Conservation (phyloP, 2,113 vertebrate genomes). For the Chloebia gouldiae region DNA sequence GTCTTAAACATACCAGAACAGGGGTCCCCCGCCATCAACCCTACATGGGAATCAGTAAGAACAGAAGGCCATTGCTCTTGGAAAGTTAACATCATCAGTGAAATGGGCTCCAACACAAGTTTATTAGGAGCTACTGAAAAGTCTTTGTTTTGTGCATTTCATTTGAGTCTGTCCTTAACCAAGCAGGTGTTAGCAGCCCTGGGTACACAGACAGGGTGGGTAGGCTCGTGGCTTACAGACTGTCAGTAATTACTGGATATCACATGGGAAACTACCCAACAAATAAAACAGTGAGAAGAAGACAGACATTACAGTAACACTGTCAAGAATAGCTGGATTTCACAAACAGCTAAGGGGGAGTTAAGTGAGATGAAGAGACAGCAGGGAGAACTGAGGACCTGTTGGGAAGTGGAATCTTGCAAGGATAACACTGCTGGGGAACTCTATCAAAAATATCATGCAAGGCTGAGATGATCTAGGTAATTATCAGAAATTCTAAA, state of each 20-base stretch:
- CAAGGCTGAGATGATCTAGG: background rate
- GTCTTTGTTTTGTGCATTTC: background rate
- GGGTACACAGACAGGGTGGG: background rate
- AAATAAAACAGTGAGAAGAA: background rate
- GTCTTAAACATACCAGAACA: background rate
- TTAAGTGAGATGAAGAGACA: background rate
- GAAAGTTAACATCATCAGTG: background rate
- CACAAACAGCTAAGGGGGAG: background rate
- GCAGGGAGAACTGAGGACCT: background rate
- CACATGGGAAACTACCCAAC: background rate
- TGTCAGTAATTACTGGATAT: background rate
- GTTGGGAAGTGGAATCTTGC: background rate
- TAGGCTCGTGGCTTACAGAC: background rate
- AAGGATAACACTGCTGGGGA: background rate
- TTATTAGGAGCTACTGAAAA: background rate
- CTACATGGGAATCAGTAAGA: background rate
- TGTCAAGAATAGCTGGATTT: background rate
- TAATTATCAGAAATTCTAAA: background rate
- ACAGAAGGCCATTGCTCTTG: accelerated
- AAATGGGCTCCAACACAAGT: background rate
- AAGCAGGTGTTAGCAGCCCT: background rate
- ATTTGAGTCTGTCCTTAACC: background rate
- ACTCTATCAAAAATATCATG: background rate
- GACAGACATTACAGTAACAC: background rate
- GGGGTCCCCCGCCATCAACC: background rate